Base-by-base conservation (phyloP, 2,888 invertebrate species). In the Chironomus tentans region DNA sequence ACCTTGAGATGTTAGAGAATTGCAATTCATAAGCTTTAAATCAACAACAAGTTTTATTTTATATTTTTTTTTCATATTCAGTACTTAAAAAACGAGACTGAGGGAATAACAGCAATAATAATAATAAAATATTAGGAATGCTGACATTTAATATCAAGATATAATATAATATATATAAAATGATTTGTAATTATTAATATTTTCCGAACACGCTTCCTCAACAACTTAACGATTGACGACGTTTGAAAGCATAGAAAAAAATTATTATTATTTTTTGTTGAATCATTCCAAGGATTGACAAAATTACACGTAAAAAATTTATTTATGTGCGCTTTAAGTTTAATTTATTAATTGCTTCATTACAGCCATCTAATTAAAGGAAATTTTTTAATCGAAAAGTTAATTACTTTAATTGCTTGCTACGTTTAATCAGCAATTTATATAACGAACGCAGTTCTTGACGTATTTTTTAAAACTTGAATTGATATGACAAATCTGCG, bases 101-200 rank as follows among this genome's bases (percentile, higher is more conserved):
- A 56, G 18, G 56, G 3, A 56, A 15, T 15, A 56, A 18, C n/a
- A 24, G 2, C 13, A 65, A 12, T 5, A 21, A 12, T 21, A 65
- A 5, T 65, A 65, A 24, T 24, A 24, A 13, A 65, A 65, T 65
- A 61, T 62, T 73, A 62, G 72, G 62, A 73, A 73, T 73, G 72
- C 48, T 73, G 72, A 73, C 72, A 62, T 73, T 73, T 61, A 15
- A 61, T 73, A 38, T 68, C 68, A 18, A 28, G 68, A 68, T 56
- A 21, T 38, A 38, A 38, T 38, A 38, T 38, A 38, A 38, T 24
- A 24, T 48, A 48, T 48, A 48, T 70, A 15, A 22, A 70, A 70
- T 46, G 70, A 71, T 71, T 71, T 71, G 56, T 71, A 71, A 71
- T 71, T 56, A 71, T 71, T 71, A 71, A 71, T 56, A 56, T 22